Base-by-base conservation (phyloP, 2,113 vertebrate genomes). In the Tonatia bakeri region DNA sequence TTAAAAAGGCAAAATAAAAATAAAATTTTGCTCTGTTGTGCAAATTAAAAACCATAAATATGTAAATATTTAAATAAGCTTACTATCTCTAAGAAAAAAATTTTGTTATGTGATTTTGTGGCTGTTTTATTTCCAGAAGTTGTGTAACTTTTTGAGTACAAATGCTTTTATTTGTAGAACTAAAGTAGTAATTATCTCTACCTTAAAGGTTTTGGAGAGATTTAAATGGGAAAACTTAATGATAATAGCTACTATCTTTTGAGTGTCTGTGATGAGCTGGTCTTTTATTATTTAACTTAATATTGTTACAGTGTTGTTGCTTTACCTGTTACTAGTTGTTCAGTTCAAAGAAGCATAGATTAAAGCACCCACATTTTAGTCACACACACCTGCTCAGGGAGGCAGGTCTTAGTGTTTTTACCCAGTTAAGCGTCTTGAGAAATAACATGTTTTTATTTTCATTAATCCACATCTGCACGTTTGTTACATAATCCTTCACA, bases 381-480 rank as follows among this genome's bases (percentile, higher is more conserved):
- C 31, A 70, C 24, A n/a, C 0, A 22, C 5, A 54, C 43, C 65
- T 79, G 24, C n/a, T 45, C 28, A 54, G 52, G 47, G 52, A 52
- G 40, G 9, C 36, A 75, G 31, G 43, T 54, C 6, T 38, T n/a
- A 43, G 40, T 94, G 47, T 67, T 94, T 95, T 81, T 47, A 79
- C 36, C 54, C 1, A 24, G 31, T 47, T 90, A 77, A 77, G 45
- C 20, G 75, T 94, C 61, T 79, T 87, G 61, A 84, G 59, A 88
- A 93, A 75, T 64, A 94, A 43, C 52, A 24, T 81, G 70, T 61
- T 95, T n/a, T 87, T 94, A 40, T 77, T 94, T 87, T 90, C 38
- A 47, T 38, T 96, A 19, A 10, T 94, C 10, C 22, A 61, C 3
- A 72, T 47, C 67, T 82, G 10, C 20, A 67, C 10, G 13, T 72